Evolutionary conservation across 2,888 invertebrate species (phyloP).

Genomic region (Erynnis tages): DNA sequence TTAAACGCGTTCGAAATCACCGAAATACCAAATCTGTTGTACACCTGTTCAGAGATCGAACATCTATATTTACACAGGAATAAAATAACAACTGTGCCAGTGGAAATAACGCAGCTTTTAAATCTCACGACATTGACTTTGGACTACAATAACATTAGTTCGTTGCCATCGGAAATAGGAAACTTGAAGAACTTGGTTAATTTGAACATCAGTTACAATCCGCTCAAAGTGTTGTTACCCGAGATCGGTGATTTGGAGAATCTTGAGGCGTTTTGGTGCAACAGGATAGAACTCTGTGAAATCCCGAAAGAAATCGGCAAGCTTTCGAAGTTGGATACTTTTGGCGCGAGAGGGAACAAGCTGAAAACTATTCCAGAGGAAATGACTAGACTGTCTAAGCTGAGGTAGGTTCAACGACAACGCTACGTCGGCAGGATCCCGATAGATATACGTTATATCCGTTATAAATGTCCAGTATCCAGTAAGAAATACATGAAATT

Average conservation of each 20-base stretch:
- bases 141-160: slow-evolving; percentile 84
- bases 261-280: slow-evolving; percentile 86
- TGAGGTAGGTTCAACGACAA: slow-evolving; percentile 68
- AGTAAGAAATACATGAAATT: too few relatives aligned
- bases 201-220: slow-evolving; percentile 86
- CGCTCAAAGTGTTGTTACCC: slow-evolving; percentile 78
- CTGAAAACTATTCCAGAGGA: slow-evolving; percentile 79
- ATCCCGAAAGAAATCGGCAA: slow-evolving; percentile 84
- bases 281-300: slow-evolving; percentile 76
- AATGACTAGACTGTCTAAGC: slow-evolving; percentile 77
- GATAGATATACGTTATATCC: too few relatives aligned
- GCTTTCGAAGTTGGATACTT: slow-evolving; percentile 82
- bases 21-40: slow-evolving; percentile 80
- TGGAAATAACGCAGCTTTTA: slow-evolving; percentile 73
- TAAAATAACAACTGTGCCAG: slow-evolving; percentile 75
- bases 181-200: slow-evolving; percentile 81
- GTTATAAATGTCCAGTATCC: too few relatives aligned
- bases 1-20: slow-evolving; percentile 84
- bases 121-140: slow-evolving; percentile 83
- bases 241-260: slow-evolving; percentile 82
- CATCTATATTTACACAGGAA: slow-evolving; percentile 85
- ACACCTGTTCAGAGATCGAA: slow-evolving; percentile 79
- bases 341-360: slow-evolving; percentile 85
- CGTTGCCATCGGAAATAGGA: slow-evolving; percentile 82
- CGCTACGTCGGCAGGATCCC: too few relatives aligned